Conservation (phyloP, 2,888 invertebrate species). For the Falcaria lacertinaria region DNA sequence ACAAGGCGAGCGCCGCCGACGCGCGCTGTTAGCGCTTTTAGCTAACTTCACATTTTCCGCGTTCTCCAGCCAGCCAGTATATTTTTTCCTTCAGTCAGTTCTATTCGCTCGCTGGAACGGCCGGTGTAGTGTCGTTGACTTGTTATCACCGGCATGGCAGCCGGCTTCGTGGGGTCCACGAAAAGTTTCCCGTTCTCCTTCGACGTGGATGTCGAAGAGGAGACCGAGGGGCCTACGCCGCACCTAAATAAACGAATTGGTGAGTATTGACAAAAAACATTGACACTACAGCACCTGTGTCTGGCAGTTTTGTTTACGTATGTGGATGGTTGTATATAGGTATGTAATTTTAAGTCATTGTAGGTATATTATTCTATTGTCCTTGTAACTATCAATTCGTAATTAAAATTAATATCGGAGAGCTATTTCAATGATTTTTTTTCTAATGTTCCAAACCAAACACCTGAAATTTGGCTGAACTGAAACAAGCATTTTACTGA, state of each 20-base stretch:
- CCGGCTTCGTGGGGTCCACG: conserved; percentile 70
- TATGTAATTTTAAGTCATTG: conserved; percentile 9
- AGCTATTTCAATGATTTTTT: too few relatives aligned
- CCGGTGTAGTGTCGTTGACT: conserved; percentile 13
- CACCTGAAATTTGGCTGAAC: too few relatives aligned
- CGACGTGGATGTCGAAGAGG: conserved; percentile 67
- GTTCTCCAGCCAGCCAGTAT: not conserved
- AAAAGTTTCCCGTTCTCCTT: conserved; percentile 74
- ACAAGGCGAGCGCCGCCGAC: conserved; percentile 7
- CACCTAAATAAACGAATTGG: conserved; percentile 60
- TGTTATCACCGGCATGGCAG: conserved; percentile 47
- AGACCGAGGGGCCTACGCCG: conserved; percentile 46
- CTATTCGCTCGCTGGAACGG: conserved; percentile 3
- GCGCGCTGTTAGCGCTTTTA: not conserved
- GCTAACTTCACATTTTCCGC: not conserved
- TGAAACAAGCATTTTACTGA: too few relatives aligned
- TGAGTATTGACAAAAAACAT: conserved; percentile 29
- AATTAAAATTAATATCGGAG: too few relatives aligned
- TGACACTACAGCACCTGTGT: conserved; percentile 1
- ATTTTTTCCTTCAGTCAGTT: conserved; percentile 3
- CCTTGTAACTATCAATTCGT: too few relatives aligned
- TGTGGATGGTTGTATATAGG: not conserved
- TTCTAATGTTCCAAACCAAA: too few relatives aligned
- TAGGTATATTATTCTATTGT: too few relatives aligned
- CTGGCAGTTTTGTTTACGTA: not conserved